Base-by-base conservation (phyloP, 2,113 vertebrate genomes). In the Procavia capensis region DNA sequence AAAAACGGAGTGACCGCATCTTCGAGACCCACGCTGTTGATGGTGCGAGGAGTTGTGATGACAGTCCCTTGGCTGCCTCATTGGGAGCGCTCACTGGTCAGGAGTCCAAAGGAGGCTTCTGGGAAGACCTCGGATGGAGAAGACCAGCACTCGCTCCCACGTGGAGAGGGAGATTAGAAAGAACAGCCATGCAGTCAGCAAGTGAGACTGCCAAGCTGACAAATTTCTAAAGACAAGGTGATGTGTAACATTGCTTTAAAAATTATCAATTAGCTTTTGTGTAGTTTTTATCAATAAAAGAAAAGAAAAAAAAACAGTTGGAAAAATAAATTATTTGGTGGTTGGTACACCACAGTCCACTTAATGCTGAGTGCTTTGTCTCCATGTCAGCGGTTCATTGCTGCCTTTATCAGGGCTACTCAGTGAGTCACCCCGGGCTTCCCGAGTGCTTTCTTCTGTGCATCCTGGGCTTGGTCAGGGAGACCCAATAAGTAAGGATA, bases 251-350 rank as follows among this genome's bases (percentile, higher is more conserved):
- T 97, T 98, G 96, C 97, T 98, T 98, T 98, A 98, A 97, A 98
- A 98, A 98, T 98, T 98, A 98, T 97, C 97, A 98, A 97, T 98
- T 98, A 98, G 96, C 82, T 98, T 98, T 99, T 98, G 98, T 98
- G 98, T 98, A 98, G 98, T 98, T 99, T 99, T 98, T 98, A 98
- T 98, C 98, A 99, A 98, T 98, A 98, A 99, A 98, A 98, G 94
- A 95, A 98, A 98, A 94, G 97, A 97, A 97, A 95, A 96, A 98
- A 94, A 97, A 97, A 97, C 95, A 96, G 96, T 96, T 98, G 94
- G 96, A 95, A 96, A 97, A 98, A 98, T 98, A 98, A 99, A 98
- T 97, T 97, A 98, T 98, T 98, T 98, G 98, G 97, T 97, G 97
- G 97, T 97, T 97, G 97, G 93, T 97, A 98, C 74, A 91, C 98